Conservation (phyloP, 64 coral and sea anemone genomes). For the Dendronephthya gigantea region DNA sequence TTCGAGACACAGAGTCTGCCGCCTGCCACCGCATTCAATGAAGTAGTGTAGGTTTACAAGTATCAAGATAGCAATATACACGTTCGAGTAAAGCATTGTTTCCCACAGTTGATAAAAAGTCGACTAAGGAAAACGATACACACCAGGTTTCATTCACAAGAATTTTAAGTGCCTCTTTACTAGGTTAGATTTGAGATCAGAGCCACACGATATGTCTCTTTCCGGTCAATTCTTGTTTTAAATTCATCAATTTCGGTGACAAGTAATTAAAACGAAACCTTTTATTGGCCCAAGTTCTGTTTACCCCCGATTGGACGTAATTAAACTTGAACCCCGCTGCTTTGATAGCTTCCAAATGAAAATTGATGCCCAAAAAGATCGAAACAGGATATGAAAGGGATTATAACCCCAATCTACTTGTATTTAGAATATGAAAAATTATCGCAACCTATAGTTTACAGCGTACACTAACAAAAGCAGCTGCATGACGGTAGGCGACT, state of each 20-base stretch:
- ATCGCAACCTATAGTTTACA: neutral
- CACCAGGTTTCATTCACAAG: slow-evolving; percentile 3
- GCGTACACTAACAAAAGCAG: neutral
- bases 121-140: neutral
- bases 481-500: neutral
- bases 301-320: slow-evolving; percentile 11
- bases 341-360: slow-evolving; percentile 10
- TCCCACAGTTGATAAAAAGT: slow-evolving; percentile 8
- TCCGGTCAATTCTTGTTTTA: slow-evolving; percentile 16
- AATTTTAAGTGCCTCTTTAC: neutral
- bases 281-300: slow-evolving; percentile 12
- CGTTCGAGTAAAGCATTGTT: neutral
- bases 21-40: neutral
- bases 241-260: slow-evolving; percentile 18
- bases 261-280: slow-evolving; percentile 15
- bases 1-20: neutral
- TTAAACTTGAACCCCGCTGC: slow-evolving; percentile 10
- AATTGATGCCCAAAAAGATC: neutral
- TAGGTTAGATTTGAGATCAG: neutral
- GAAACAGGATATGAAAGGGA: neutral
- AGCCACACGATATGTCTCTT: neutral
- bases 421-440: neutral
- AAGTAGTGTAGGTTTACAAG: slow-evolving; percentile 5
- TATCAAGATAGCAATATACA: slow-evolving; percentile 5
- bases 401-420: neutral